Conservation (phyloP, 2,888 invertebrate species). For the Tetanocera ferruginea region DNA sequence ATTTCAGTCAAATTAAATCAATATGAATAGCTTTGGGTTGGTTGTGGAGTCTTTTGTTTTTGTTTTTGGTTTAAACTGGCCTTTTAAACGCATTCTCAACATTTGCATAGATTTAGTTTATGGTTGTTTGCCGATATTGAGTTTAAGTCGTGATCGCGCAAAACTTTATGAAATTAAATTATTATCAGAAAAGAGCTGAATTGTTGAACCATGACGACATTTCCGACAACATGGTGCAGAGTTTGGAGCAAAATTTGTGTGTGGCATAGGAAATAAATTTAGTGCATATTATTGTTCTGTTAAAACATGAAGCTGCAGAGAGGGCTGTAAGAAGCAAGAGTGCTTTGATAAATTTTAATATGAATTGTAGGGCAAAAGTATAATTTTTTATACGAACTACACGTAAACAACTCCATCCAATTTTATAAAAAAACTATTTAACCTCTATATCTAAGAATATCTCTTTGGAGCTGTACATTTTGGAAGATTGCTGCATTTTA, state of each 20-base stretch:
- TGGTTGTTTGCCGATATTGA: neutral
- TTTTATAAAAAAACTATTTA: no score
- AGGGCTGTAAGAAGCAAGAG: no score
- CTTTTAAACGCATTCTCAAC: conserved; percentile 12
- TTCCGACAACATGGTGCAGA: neutral
- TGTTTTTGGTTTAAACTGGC: conserved; percentile 22
- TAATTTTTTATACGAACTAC: no score
- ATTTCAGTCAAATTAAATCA: neutral
- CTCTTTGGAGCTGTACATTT: no score
- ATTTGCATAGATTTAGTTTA: neutral
- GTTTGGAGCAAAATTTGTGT: neutral
- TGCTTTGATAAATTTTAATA: no score
- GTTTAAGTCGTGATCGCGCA: conserved; percentile 10
- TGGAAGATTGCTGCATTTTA: neutral
- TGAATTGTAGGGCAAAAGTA: no score
- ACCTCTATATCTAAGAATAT: no score
- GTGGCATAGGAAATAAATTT: neutral
- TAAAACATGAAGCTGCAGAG: no score
- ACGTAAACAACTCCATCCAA: no score
- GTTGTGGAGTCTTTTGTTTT: neutral
- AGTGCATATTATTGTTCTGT: neutral
- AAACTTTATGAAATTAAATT: conserved; percentile 19
- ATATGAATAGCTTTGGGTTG: neutral
- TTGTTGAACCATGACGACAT: conserved; percentile 23
- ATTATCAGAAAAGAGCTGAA: conserved; percentile 6